Base-by-base conservation (phyloP, 2,797 vertebrate species). In the Microcaecilia unicolor region DNA sequence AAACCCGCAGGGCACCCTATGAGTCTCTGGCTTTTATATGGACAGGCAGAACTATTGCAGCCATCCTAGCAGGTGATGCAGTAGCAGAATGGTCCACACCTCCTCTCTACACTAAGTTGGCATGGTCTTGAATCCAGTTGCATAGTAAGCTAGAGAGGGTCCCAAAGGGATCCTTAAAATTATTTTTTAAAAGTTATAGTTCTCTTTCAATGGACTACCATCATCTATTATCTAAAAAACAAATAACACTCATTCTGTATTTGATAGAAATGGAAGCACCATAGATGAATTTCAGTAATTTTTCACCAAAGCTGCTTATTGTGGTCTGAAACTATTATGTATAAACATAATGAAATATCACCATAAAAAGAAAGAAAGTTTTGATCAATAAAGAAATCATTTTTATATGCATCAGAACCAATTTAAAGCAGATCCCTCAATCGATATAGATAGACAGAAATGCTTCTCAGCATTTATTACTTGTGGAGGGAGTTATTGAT, bases 401-500 rank as follows among this genome's bases (percentile, higher is more conserved):
- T 80, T 83, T 81, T 78, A 75, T 80, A 80, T 58, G 68, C 78
- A 80, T 84, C 71, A 80, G 67, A 75, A 78, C 58, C 68, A 71
- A 84, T 85, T 77, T 76, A 67, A 76, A 74, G 67, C 63, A 75
- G 80, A 80, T 80, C 64, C 72, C 51, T 46, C 13, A 28, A 82
- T 81, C 81, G 69, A 80, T 85, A 73, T 49, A 72, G 69, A 83
- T 74, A 71, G 78, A 68, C 73, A 84, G 78, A 83, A 78, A 78
- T 71, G 74, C 60, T 74, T 68, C 74, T 82, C 71, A 74, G 71
- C 75, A 83, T 80, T 84, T 83, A 85, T 80, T 81, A 81, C 74
- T 71, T 71, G 73, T 62, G 59, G 68, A 81, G 66, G 54, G 51
- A 54, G 41, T 46, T 78, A 85, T 85, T 64, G 81, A 86, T 80